Evolutionary conservation across 35 echinoderm and acorn worm species (phyloP).

Genomic region (Nesometra sesokonis): DNA sequence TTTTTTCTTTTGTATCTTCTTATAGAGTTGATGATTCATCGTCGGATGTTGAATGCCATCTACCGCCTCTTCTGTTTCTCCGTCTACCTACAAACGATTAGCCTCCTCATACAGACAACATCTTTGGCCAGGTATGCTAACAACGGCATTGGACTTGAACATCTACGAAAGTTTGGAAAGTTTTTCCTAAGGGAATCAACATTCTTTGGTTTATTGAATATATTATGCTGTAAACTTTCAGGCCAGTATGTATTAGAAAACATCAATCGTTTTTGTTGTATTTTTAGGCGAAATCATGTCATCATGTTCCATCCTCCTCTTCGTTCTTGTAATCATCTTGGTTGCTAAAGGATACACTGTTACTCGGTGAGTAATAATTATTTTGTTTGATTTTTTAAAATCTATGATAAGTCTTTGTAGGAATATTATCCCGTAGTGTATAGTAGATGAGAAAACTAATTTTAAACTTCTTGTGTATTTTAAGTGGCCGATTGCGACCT

Average conservation of each 20-base stretch:
- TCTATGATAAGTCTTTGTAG: too few relatives aligned
- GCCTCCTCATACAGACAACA: neutral
- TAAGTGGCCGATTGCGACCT: neutral
- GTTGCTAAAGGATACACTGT: neutral
- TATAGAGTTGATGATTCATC: neutral
- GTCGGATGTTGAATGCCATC: neutral
- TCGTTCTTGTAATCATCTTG: neutral
- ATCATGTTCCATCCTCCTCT: neutral
- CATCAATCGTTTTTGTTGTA: neutral
- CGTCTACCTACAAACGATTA: neutral
- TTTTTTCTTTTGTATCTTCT: neutral
- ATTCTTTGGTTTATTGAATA: too few relatives aligned
- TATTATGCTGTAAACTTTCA: too few relatives aligned
- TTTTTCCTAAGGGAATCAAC: neutral
- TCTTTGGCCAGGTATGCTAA: neutral
- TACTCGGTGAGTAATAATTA: neutral
- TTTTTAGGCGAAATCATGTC: neutral
- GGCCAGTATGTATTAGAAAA: too few relatives aligned
- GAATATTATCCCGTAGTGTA: too few relatives aligned
- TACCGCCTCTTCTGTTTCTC: neutral
- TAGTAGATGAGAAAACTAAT: too few relatives aligned
- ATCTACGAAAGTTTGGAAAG: neutral
- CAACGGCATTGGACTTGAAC: neutral
- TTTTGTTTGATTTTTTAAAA: too few relatives aligned
- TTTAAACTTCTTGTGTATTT: neutral